These are phyloP conservation scores for Sitta carolinensis DNA, from an alignment of 2,797 vertebrate species.

Conservation along the genomic window DNA sequence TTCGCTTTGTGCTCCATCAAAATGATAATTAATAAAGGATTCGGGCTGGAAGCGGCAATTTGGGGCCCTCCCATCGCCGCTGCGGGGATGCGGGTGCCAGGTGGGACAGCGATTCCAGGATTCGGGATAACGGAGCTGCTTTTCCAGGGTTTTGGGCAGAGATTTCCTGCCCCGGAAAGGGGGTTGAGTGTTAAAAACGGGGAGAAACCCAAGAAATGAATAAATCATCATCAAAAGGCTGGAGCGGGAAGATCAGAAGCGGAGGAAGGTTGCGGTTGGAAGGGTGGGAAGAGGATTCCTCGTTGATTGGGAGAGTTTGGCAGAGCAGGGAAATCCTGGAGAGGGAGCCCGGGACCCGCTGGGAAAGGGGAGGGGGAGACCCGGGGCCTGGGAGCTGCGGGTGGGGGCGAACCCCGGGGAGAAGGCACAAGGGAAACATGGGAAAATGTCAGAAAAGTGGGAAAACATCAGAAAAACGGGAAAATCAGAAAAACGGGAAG, in stretches of 20 bases:
- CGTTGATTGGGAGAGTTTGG: accelerated
- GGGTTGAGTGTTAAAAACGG: accelerated
- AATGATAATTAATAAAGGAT: background rate
- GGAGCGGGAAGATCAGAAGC: background rate
- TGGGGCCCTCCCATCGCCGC: background rate
- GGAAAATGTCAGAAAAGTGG: accelerated
- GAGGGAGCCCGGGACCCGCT: accelerated
- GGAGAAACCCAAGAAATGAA: background rate
- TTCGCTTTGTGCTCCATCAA: background rate
- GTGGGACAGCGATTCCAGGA: accelerated
- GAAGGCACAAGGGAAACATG: no score
- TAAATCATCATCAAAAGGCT: accelerated
- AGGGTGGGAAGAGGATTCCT: accelerated
- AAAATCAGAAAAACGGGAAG: no score
- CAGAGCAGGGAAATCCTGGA: accelerated
- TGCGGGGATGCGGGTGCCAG: background rate
- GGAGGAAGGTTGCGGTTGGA: accelerated
- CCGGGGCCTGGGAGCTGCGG: accelerated
- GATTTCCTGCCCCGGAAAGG: background rate
- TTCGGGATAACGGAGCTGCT: accelerated
- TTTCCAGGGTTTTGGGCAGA: background rate
- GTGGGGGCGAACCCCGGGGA: accelerated
- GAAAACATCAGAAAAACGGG: background rate
- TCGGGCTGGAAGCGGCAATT: background rate
- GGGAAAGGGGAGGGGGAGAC: background rate